phyloP scores from a whole-genome alignment of 2,113 vertebrate genomes.

The Neolamprologus ventralis region DNA sequence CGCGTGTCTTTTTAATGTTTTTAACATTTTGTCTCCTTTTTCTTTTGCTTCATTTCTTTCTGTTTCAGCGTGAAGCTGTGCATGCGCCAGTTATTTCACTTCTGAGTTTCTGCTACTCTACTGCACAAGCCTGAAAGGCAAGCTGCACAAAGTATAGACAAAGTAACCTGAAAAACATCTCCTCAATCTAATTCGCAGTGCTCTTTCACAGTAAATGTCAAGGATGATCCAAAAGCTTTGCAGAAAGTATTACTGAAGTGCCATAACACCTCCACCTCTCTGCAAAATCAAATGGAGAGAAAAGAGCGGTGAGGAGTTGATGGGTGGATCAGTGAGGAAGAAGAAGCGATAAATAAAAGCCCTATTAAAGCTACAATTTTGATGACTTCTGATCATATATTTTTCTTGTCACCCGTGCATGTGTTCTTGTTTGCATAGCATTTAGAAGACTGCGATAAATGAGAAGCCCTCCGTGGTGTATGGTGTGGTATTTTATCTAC shows the following conservation, averaged over 20 bases:
- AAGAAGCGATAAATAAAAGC: background rate
- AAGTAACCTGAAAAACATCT: background rate
- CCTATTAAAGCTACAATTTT: background rate
- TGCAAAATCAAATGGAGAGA: background rate
- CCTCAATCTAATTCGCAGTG: background rate
- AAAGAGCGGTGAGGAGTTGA: background rate
- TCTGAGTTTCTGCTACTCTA: background rate
- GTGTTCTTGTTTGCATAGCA: background rate
- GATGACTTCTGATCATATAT: background rate
- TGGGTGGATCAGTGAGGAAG: background rate
- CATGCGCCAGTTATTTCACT: background rate
- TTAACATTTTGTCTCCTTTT: background rate
- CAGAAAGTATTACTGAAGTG: slow-evolving; percentile 4
- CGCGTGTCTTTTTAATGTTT: background rate
- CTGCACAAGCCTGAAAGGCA: background rate
- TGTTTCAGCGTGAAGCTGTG: background rate
- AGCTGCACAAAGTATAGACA: background rate
- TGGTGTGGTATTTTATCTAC: background rate
- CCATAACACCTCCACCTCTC: background rate
- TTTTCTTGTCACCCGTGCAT: background rate
- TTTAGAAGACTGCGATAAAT: background rate
- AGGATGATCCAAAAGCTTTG: background rate
- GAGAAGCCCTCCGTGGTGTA: background rate
- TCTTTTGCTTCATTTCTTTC: background rate
- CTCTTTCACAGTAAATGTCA: background rate